These are phyloP conservation scores for Pteropus alecto DNA, from an alignment of 2,113 vertebrate species.

Conservation along the genomic window DNA sequence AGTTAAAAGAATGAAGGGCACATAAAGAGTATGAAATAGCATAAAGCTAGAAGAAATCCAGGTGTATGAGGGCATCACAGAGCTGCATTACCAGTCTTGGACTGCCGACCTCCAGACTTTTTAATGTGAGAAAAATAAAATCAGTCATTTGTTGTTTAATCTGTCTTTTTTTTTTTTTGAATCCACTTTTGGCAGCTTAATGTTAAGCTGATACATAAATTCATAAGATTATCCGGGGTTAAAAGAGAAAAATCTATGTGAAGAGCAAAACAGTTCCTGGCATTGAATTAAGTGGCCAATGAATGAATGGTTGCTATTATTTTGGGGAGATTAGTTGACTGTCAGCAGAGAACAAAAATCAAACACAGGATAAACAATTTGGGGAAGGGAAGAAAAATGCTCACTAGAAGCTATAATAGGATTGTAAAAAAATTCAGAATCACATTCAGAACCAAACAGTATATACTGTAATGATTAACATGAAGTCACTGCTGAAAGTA, in stretches of 20 bases:
- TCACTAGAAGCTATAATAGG: not conserved
- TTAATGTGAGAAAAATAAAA: not conserved
- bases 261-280: not conserved
- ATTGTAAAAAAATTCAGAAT: not conserved
- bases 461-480: not conserved
- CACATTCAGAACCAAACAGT: not conserved
- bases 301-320: not conserved
- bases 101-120: not conserved
- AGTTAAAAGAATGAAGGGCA: not conserved
- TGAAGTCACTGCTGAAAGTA: not conserved
- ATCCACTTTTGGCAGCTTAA: not conserved
- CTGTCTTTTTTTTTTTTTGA: not conserved
- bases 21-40: not conserved
- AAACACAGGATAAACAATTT: conserved; percentile 17
- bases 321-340: not conserved
- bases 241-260: not conserved
- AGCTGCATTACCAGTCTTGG: not conserved
- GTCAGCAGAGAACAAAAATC: conserved; percentile 9
- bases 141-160: conserved; percentile 14
- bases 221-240: not conserved
- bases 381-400: not conserved
- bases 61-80: not conserved
- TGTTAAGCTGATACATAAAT: not conserved
- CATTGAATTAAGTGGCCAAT: not conserved
- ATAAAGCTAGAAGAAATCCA: not conserved